Percentiles rank a stretch among this genome's conserved stretches.
phyloP scores from a whole-genome alignment of 2,888 invertebrate species.

The Himalopsyche anomala region DNA sequence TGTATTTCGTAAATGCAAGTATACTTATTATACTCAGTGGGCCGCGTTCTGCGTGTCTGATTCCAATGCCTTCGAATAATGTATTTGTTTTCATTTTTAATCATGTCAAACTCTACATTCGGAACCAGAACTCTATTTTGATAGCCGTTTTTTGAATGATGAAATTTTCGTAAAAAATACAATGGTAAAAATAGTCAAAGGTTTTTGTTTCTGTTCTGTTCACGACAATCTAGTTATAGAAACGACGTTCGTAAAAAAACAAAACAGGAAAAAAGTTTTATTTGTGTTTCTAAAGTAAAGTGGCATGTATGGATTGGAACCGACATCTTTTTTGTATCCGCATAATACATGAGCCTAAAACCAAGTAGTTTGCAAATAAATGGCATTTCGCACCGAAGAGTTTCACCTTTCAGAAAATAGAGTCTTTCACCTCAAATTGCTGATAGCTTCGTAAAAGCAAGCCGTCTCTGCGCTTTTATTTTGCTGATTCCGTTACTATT shows the following conservation, averaged over 20 bases:
- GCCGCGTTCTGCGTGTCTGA: no score
- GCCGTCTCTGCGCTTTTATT: conserved; percentile 42
- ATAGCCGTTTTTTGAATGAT: no score
- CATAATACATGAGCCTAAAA: conserved; percentile 43
- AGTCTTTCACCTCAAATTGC: conserved; percentile 41
- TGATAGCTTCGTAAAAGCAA: conserved; percentile 40
- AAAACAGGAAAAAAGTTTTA: conserved; percentile 14
- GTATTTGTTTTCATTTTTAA: no score
- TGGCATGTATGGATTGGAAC: conserved; percentile 40
- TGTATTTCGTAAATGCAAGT: no score
- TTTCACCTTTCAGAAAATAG: conserved; percentile 19
- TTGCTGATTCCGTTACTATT: conserved; percentile 50
- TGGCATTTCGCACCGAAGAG: conserved; percentile 6
- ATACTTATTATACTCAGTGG: no score
- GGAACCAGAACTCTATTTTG: no score
- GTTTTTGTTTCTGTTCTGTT: not conserved
- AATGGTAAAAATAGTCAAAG: no score
- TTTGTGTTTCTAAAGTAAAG: conserved; percentile 15
- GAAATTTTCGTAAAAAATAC: no score
- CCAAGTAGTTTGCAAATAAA: conserved; percentile 40
- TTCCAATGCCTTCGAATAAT: no score
- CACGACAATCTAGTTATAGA: not conserved
- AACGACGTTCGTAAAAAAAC: conserved; percentile 13
- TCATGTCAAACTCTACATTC: no score
- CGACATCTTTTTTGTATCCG: conserved; percentile 37